Evolutionary conservation across 1,140 invertebrate genomes (phyloP), one percentile per base, ranked within the genome.

Genomic region (Heliothis subflexa): DNA sequence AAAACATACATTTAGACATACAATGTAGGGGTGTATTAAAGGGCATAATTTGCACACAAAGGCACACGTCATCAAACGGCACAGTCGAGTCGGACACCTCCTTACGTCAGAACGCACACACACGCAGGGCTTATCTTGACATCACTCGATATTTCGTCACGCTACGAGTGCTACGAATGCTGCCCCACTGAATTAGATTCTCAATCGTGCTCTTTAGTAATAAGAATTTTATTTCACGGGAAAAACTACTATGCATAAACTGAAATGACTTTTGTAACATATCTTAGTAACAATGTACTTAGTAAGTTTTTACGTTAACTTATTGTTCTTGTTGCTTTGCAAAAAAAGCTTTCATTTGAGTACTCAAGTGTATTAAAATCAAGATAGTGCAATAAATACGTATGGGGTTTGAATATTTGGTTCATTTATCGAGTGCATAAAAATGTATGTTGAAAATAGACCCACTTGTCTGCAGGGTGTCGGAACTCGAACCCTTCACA

Each of bases 401-500:
- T 40, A 33, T n/a, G n/a, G n/a, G n/a, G n/a, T 33, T 33, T 33
- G 33, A 33, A 7, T 33, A 40, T 40, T 9, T 9, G 5, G 1
- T 40, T 40, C 4, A 47, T 0, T 16, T 45, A 21, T 49, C 16
- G 18, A 49, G 28, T 52, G 47, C 25, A 28, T 70, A 14, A 18
- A 25, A 25, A 70, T 52, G 14, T 40, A 52, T 62, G 57, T 75
- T 75, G 57, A 52, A 64, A 64, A 75, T 75, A 75, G 59, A 7
- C 57, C 73, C 40, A 33, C n/a, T 45, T 40, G 49, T 78, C 66
- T 80, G 76, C 80, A 64, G 81, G 81, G 83, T 78, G 85, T 85
- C 61, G 73, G 62, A 40, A 55, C 71, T 57, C 47, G 64, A 55
- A 83, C 89, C 88, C 89, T 91, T 89, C 88, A 74, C 80, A 79